Evolutionary conservation across 2,888 invertebrate species (phyloP), one percentile per base, ranked within the genome.

Genomic region (Pseudococcus jackbeardsleyi): DNA sequence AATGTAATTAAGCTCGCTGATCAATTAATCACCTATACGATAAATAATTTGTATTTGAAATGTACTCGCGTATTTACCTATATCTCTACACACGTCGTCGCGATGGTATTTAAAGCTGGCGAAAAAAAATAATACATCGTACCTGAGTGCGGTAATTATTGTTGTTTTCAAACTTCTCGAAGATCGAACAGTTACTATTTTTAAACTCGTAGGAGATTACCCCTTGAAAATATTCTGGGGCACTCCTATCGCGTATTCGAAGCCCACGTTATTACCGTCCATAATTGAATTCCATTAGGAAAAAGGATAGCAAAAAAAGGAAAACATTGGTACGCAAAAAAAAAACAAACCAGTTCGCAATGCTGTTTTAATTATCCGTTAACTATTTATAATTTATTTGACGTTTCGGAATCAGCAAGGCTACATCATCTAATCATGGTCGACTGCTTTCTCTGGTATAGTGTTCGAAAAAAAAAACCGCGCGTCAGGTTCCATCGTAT

Each of bases 351-450:
- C 86, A 86, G 86, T 86, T 86, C 64, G 86, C 72, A 86, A 86
- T 85, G 86, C 72, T 68, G 86, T 86, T 86, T 86, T 86, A 86
- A 86, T 86, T 86, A 72, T 86, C 86, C 86, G 86, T 86, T 86
- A 72, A 86, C 86, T 86, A 86, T 86, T 86, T 86, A 86, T 86
- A 86, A 86, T 86, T 86, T 86, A 86, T 86, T 86, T 86, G 86
- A 86, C 86, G 86, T 86, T 72, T 86, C 42, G 86, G 86, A 86
- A 86, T 86, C 86, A 86, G 48, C 86, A 86, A 86, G 86, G 86
- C 86, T 86, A 86, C 86, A 86, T 86, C 86, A 86, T 85, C 64
- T 26, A 64, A 86, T 86, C 86, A 86, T 86, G 86, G 86, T 68
- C 86, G 68, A 86, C 86, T 86, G 86, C 86, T 86, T 86, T 86